Evolutionary conservation across 2,888 invertebrate genomes (phyloP).

Genomic region (Andrena minutula): DNA sequence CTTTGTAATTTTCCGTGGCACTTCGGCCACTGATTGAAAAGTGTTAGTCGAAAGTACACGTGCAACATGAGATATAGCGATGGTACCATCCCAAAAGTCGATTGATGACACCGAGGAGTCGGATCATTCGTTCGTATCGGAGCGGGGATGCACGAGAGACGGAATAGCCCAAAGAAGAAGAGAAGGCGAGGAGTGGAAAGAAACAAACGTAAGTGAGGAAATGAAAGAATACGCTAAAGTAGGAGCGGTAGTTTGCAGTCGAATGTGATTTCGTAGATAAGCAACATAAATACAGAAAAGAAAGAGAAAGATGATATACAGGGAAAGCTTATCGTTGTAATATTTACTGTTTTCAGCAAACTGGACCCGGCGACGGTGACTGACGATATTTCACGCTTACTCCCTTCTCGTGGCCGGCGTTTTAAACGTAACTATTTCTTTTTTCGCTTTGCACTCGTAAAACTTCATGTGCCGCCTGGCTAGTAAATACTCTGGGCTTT

Average conservation of each 20-base stretch:
- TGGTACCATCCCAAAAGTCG: background rate
- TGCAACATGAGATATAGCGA: constrained; percentile 1
- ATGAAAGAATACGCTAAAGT: constrained; percentile 38
- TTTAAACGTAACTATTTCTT: constrained; percentile 6
- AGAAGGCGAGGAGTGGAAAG: constrained; percentile 29
- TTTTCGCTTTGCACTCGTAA: constrained; percentile 22
- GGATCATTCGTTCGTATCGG: constrained; percentile 14
- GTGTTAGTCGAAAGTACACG: constrained; percentile 9
- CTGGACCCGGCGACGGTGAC: constrained; percentile 76
- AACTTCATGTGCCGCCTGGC: constrained; percentile 67
- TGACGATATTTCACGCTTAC: constrained; percentile 60
- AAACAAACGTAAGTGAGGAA: constrained; percentile 1
- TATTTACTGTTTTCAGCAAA: constrained; percentile 76
- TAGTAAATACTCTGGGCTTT: constrained; percentile 71
- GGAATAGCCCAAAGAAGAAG: constrained; percentile 18
- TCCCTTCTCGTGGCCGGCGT: constrained; percentile 34
- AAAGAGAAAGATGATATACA: constrained; percentile 27
- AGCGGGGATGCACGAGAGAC: background rate
- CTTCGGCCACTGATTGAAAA: background rate
- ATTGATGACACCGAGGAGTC: background rate
- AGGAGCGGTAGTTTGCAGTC: constrained; percentile 8
- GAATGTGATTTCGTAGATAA: constrained; percentile 34
- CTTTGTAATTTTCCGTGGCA: background rate
- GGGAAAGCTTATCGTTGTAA: constrained; percentile 64
- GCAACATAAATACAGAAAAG: constrained; percentile 33